Base-by-base conservation (phyloP, 1,140 invertebrate species). In the Brachystomella parvula region DNA sequence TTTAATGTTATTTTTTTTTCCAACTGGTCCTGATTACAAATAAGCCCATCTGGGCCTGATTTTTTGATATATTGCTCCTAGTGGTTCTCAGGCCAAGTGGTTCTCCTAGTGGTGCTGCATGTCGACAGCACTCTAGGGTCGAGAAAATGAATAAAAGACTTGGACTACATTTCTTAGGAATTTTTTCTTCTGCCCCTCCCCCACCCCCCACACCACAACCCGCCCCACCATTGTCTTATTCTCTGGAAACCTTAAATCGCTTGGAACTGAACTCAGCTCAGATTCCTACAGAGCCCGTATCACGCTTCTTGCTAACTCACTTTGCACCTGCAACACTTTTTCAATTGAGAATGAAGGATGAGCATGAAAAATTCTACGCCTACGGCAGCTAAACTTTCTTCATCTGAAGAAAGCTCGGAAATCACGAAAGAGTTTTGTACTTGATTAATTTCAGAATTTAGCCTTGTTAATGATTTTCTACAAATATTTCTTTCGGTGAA, bases 11-110 rank as follows among this genome's bases (percentile, higher is more conserved):
- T 70, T 67, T 53, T 6, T 53, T 26, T 70, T 69, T 53, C 64
- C 57, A 70, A 66, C 71, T 68, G 62, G 61, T 73, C 67, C 68
- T 73, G 71, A 73, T 70, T 73, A 73, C 68, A 73, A 70, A 73
- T 73, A 70, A 70, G 71, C 66, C 68, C 71, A 70, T 73, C 71
- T 73, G 71, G 59, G 68, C 64, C 68, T 73, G 71, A 73, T 73
- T 70, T 68, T 68, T 70, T 73, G 71, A 73, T 73, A 73, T 73
- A 73, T 73, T 70, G 66, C 71, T 66, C 29, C 30, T 60, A 9
- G 15, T 15, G 21, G 21, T 21, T 15, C 44, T 47, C 21, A 15
- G 15, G 6, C n/a, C n/a, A 6, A 24, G 28, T 29, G 53, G 6
- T 21, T 24, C 53, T 57, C 53, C 6, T 9, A 57, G n/a, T 24